Conservation (phyloP, 1,140 invertebrate genomes). For the Drosophila truncata region DNA sequence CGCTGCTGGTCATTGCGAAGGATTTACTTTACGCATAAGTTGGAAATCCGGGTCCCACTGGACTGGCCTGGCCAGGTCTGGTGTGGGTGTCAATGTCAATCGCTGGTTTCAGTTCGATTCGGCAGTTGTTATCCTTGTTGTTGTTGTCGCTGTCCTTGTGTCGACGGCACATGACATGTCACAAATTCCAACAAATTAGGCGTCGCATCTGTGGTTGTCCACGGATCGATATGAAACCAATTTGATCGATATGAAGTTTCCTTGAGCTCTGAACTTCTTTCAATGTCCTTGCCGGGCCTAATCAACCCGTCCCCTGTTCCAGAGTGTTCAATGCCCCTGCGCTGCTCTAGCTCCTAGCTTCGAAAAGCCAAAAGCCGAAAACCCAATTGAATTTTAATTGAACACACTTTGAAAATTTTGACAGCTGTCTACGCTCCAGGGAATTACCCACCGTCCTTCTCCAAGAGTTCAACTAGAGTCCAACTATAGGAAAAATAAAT, state of each 20-base stretch:
- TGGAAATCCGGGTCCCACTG: conserved; percentile 38
- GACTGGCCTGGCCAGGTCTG: conserved; percentile 1
- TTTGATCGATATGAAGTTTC: conserved; percentile 68
- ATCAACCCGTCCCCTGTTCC: conserved; percentile 11
- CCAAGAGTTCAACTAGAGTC: conserved; percentile 9
- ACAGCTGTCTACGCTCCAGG: conserved; percentile 60
- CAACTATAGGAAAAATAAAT: conserved; percentile 32
- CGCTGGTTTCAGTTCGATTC: conserved; percentile 16
- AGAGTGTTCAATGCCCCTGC: neutral
- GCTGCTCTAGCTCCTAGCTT: neutral
- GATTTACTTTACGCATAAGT: conserved; percentile 58
- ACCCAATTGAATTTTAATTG: conserved; percentile 65
- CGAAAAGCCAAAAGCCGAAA: conserved; percentile 2
- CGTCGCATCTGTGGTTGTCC: conserved; percentile 64
- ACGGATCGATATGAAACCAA: conserved; percentile 67
- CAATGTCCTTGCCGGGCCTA: conserved; percentile 64
- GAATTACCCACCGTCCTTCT: conserved; percentile 17
- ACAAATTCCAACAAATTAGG: conserved; percentile 64
- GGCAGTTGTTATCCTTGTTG: conserved; percentile 30
- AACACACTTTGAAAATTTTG: conserved; percentile 63
- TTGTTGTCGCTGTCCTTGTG: conserved; percentile 50
- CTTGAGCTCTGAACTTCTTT: conserved; percentile 65
- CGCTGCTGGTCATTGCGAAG: conserved; percentile 42
- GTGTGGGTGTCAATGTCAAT: conserved; percentile 60
- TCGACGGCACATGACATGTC: conserved; percentile 65